phyloP scores from a whole-genome alignment of 2,888 invertebrate genomes.

The Ophion costatus region DNA sequence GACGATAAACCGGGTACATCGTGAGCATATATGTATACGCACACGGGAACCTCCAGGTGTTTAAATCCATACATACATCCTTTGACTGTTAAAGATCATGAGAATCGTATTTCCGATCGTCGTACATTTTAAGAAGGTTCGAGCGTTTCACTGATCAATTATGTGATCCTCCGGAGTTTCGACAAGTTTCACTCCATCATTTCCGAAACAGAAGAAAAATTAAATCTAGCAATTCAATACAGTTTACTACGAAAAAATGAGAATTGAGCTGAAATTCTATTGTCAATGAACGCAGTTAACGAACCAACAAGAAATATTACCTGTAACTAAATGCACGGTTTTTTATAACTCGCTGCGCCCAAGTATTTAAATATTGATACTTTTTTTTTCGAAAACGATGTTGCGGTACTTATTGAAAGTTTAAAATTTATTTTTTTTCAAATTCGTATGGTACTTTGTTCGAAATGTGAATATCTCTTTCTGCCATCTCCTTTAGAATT shows the following conservation, averaged over 20 bases:
- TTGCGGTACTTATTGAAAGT: no score
- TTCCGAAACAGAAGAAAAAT: background rate
- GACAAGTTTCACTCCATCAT: background rate
- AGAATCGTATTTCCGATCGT: slow-evolving; percentile 6
- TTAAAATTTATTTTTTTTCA: background rate
- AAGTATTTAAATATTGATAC: no score
- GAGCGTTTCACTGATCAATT: background rate
- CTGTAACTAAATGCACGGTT: background rate
- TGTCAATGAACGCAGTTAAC: background rate
- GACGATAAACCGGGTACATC: slow-evolving; percentile 3
- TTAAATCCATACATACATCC: background rate
- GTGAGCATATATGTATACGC: background rate
- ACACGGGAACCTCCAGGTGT: background rate
- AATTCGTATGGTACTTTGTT: background rate
- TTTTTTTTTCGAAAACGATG: no score
- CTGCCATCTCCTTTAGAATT: background rate
- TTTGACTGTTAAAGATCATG: background rate
- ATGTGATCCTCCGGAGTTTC: background rate
- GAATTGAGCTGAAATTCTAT: background rate
- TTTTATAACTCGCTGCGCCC: background rate
- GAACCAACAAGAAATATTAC: background rate
- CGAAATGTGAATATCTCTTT: background rate
- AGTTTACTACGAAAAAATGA: background rate
- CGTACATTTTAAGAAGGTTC: background rate
- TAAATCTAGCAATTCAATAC: background rate